phyloP scores from a whole-genome alignment of 2,113 vertebrate genomes.

The Penelope pileata region DNA sequence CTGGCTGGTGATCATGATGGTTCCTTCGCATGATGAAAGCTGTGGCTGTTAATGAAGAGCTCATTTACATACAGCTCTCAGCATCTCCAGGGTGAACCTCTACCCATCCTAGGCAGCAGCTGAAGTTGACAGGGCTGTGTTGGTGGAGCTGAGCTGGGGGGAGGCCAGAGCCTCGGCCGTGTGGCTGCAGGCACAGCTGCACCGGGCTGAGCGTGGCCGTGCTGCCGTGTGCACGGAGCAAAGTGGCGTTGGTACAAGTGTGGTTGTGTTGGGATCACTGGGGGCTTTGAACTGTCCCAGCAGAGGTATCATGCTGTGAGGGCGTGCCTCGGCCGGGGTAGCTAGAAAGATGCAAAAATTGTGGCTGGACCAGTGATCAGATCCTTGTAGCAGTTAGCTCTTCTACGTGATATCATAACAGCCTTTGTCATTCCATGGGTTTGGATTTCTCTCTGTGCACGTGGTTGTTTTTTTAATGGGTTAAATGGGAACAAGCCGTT shows the following conservation, averaged over 20 bases:
- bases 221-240: background rate
- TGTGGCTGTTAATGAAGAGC: background rate
- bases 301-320: background rate
- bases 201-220: background rate
- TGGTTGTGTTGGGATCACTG: background rate
- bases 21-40: background rate
- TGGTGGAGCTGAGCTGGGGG: background rate
- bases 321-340: background rate
- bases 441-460: background rate
- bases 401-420: background rate
- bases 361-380: background rate
- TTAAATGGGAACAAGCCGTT: background rate
- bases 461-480: background rate
- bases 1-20: background rate
- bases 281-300: background rate
- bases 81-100: background rate
- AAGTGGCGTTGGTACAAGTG: background rate
- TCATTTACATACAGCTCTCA: background rate
- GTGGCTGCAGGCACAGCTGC: fast-evolving
- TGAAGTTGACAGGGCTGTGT: background rate
- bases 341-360: background rate
- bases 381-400: background rate
- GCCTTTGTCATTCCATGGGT: background rate
- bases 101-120: background rate
- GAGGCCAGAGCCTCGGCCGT: fast-evolving